Evolutionary conservation across 1,140 invertebrate genomes (phyloP), one percentile per base, ranked within the genome.

Genomic region (Acromyrmex charruanus): DNA sequence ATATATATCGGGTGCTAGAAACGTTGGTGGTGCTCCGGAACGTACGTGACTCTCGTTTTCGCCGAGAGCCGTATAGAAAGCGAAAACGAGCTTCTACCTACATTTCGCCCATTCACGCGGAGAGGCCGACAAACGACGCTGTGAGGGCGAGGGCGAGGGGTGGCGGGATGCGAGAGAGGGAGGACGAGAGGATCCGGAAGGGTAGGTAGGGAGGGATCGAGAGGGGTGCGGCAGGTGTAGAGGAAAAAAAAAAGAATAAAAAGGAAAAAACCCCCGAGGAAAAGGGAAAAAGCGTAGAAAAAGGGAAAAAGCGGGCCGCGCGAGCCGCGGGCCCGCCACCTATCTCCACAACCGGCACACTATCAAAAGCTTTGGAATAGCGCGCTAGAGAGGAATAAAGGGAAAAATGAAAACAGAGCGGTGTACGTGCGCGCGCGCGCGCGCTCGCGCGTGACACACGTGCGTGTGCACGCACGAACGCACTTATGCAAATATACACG

Each of bases 31-130:
- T 91, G 91, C 89, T 91, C 91, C 90, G 90, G 89, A 89, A 89
- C 93, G 93, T 94, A 94, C 93, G 93, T 94, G 94, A 95, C 94
- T 95, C 94, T 95, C 94, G 94, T 94, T 95, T 95, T 95, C 94
- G 93, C 91, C 93, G 93, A 92, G 82, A 90, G 91, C 87, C 92
- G 92, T 94, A 95, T 94, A 94, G 94, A 95, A 95, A 95, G 94
- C 92, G 94, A 95, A 94, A 95, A 94, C 93, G 88, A 86, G 92
- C 93, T 94, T 89, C 94, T 94, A 95, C 94, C 94, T 95, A 95
- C 94, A 95, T 95, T 95, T 93, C 94, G 92, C 92, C 94, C 95
- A 95, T 95, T 95, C 94, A 95, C 94, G 92, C 93, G 92, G 92
- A 94, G 91, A 91, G 89, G 84, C 77, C 79, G 89, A 86, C 86